Evolutionary conservation across 2,113 vertebrate genomes (phyloP).

Genomic region (Platichthys flesus): DNA sequence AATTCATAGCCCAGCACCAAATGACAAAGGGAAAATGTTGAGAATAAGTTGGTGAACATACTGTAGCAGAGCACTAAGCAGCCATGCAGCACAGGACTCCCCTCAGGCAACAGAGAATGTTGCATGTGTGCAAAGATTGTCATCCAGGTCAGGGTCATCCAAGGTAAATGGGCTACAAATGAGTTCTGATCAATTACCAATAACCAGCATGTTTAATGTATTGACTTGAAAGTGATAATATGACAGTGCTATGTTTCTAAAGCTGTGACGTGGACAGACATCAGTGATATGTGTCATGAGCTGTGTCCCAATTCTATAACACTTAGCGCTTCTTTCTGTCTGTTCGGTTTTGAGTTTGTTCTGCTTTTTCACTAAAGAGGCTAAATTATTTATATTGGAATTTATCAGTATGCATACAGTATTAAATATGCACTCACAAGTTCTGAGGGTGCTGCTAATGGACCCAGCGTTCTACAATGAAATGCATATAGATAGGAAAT

Average conservation of each 20-base stretch:
- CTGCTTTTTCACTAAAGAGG: not conserved
- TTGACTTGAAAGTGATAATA: not conserved
- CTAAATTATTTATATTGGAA: constrained; percentile 31
- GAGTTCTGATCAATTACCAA: not conserved
- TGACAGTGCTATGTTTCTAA: not conserved
- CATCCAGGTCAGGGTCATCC: not conserved
- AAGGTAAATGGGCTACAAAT: not conserved
- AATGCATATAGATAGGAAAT: constrained; percentile 7
- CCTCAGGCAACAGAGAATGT: not conserved
- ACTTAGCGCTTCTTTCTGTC: not conserved
- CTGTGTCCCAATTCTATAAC: constrained; percentile 3
- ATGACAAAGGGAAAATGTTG: not conserved
- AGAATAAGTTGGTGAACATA: not conserved
- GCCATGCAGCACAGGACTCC: not conserved
- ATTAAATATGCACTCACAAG: not conserved
- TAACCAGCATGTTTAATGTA: not conserved
- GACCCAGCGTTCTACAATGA: not conserved
- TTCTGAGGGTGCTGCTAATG: not conserved
- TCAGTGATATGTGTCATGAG: constrained; percentile 6
- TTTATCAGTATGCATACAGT: constrained; percentile 6
- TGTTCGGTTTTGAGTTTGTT: constrained; percentile 3
- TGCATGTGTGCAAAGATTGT: not conserved
- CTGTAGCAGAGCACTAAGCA: not conserved
- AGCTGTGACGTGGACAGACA: not conserved
- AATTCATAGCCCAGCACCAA: too few relatives aligned